A percentile compares a stretch with the other conserved stretches of the same genome.
Conservation (phyloP, 2,888 invertebrate species). For the Cephus pygmeus region DNA sequence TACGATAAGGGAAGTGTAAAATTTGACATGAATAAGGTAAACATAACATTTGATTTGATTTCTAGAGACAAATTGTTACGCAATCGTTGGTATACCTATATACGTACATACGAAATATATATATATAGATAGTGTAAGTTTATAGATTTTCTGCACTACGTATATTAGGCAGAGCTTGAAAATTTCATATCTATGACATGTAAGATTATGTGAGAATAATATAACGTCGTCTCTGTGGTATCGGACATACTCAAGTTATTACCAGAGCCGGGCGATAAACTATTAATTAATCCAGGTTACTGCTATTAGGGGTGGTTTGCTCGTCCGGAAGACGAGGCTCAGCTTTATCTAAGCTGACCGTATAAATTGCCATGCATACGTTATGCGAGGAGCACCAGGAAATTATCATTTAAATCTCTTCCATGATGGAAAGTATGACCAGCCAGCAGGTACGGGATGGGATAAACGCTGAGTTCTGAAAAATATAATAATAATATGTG, state of each 20-base stretch:
- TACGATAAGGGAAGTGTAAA: not conserved
- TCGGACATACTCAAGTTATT: not conserved
- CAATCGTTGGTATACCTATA: no score
- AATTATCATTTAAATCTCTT: constrained; percentile 21
- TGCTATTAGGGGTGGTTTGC: not conserved
- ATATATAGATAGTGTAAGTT: no score
- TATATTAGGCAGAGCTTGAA: not conserved
- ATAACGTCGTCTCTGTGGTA: not conserved
- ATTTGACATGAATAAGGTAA: not conserved
- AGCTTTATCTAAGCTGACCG: constrained; percentile 20
- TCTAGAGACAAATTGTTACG: not conserved
- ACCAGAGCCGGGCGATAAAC: not conserved
- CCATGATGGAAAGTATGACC: constrained; percentile 11
- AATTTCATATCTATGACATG: not conserved
- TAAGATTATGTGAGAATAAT: not conserved
- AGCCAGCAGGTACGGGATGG: constrained; percentile 9
- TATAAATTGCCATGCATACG: constrained; percentile 19
- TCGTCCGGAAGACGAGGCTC: constrained; percentile 20
- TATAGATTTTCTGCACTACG: not conserved
- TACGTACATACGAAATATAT: no score
- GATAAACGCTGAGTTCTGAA: not conserved
- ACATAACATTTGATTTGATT: not conserved
- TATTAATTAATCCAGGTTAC: not conserved
- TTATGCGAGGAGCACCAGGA: constrained; percentile 15
- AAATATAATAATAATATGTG: not conserved